Evolutionary conservation across 2,113 vertebrate species (phyloP).

Genomic region (Phainopepla nitens): DNA sequence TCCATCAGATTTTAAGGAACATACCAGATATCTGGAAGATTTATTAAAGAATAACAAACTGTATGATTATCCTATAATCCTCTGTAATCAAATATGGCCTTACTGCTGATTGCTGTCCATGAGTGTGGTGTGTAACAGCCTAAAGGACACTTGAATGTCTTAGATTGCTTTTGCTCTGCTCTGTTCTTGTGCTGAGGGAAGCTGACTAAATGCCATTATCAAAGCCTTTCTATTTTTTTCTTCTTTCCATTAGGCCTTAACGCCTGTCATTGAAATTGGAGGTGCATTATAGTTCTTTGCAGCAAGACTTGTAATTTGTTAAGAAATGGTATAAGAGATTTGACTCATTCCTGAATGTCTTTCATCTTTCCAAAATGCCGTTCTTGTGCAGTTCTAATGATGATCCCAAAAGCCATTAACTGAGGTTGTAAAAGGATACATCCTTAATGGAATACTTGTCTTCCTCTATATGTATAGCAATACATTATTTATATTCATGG

Average conservation of each 20-base stretch:
- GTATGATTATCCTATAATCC: background rate
- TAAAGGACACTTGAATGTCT: background rate
- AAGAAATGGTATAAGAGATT: background rate
- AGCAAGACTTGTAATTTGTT: background rate
- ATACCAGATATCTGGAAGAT: background rate
- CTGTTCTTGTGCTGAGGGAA: background rate
- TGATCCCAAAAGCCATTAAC: background rate
- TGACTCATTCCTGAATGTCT: background rate
- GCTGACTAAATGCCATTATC: background rate
- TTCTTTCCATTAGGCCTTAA: background rate
- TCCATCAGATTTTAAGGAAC: background rate
- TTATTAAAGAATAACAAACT: background rate
- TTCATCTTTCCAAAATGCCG: background rate
- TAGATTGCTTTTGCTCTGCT: background rate
- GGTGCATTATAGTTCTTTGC: background rate
- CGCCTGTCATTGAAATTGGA: background rate
- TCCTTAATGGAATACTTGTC: background rate
- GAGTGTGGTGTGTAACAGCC: background rate
- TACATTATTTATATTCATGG: conserved; percentile 6
- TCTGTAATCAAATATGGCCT: background rate
- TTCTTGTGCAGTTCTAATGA: background rate
- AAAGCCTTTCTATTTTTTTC: background rate
- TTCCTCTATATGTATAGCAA: background rate
- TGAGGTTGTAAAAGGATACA: background rate
- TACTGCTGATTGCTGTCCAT: background rate